Percentiles rank a stretch among this genome's conserved stretches.
phyloP scores from a whole-genome alignment of 2,797 vertebrate genomes.

The Brachyrhaphis roseni region DNA sequence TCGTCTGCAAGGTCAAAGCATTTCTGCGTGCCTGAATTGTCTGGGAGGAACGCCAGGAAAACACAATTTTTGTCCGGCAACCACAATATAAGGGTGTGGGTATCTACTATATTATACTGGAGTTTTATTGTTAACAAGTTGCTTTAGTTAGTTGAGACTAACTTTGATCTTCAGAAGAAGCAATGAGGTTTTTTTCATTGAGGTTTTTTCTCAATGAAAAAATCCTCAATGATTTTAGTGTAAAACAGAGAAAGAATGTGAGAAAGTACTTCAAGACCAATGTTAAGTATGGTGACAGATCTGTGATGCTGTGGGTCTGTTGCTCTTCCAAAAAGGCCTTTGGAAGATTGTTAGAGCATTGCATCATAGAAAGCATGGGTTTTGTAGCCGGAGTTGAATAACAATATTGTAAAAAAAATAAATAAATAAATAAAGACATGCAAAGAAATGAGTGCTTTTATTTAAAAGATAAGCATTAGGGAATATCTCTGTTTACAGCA shows the following conservation, averaged over 20 bases:
- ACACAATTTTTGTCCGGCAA: neutral
- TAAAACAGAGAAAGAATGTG: neutral
- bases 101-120: neutral
- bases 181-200: too few relatives aligned
- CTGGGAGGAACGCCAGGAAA: neutral
- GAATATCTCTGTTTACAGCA: conserved; percentile 83
- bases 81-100: neutral
- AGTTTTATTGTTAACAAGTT: neutral
- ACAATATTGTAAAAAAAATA: neutral
- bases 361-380: neutral
- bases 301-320: neutral
- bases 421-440: conserved; percentile 15
- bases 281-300: neutral
- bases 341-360: neutral
- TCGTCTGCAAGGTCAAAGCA: neutral
- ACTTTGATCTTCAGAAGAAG: neutral
- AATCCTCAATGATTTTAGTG: neutral
- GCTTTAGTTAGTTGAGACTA: neutral
- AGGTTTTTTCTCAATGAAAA: too few relatives aligned
- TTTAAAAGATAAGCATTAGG: conserved; percentile 81
- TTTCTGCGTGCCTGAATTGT: neutral
- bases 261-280: neutral
- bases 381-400: neutral
- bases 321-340: neutral
- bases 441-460: conserved; percentile 85